Evolutionary conservation across 2,888 invertebrate species (phyloP).

Genomic region (Agrochola lota): DNA sequence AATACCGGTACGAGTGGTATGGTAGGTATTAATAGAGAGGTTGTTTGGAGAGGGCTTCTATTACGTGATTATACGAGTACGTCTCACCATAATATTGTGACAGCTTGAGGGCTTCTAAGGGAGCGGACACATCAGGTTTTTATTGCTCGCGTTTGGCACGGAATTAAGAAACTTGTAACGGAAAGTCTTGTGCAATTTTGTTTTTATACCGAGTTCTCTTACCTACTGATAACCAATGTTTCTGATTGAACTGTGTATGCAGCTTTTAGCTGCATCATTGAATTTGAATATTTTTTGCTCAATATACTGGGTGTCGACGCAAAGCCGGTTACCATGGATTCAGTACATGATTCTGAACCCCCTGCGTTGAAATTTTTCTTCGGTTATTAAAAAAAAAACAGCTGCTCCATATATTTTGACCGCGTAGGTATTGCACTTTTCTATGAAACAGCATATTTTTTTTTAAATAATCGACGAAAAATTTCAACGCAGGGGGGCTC

Average conservation of each 20-base stretch:
- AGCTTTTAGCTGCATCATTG: background rate
- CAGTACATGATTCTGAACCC: no score
- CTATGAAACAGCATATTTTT: no score
- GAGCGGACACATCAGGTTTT: background rate
- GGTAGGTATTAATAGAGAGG: constrained; percentile 38
- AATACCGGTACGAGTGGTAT: constrained; percentile 39
- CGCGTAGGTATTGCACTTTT: no score
- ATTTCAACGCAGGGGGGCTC: no score
- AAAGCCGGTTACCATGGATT: no score
- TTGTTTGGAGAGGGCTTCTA: constrained; percentile 26
- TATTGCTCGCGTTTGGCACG: constrained; percentile 1
- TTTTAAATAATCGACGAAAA: no score
- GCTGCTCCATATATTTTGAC: no score
- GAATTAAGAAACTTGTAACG: background rate
- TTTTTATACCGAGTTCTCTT: background rate
- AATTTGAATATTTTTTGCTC: background rate
- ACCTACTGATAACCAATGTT: no score
- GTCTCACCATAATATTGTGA: constrained; percentile 50
- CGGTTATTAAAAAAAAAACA: no score
- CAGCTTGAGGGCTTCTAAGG: constrained; percentile 29
- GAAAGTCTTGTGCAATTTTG: constrained; percentile 14
- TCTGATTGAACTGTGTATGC: no score
- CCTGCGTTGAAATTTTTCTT: no score
- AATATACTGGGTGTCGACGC: no score
- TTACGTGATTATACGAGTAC: constrained; percentile 64